These are phyloP conservation scores for Linyphia triangularis DNA, from an alignment of 2,888 invertebrate genomes.

Conservation along the genomic window DNA sequence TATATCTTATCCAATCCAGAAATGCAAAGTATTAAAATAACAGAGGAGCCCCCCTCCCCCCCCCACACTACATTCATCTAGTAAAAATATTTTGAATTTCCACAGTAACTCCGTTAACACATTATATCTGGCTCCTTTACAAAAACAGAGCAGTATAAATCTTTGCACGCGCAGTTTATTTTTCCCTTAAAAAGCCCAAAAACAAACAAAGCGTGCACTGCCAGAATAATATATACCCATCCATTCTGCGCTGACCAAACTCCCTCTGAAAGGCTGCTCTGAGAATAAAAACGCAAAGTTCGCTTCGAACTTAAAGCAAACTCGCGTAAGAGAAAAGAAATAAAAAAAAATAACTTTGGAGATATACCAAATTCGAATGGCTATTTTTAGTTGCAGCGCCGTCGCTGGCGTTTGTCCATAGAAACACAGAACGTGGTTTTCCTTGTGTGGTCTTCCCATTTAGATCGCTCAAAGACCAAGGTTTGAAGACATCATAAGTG, in stretches of 20 bases:
- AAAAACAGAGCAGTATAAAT: conserved; percentile 22
- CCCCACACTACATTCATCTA: background rate
- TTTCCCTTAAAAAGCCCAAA: conserved; percentile 35
- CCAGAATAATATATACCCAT: conserved; percentile 8
- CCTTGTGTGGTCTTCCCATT: too few relatives aligned
- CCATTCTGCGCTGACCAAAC: conserved; percentile 24
- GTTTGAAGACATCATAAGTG: too few relatives aligned
- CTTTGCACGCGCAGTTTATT: conserved; percentile 38
- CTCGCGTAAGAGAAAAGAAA: too few relatives aligned
- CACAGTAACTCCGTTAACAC: conserved; percentile 10
- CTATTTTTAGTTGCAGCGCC: conserved; percentile 44
- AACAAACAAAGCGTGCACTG: conserved; percentile 17
- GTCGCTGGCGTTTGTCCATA: conserved; percentile 24
- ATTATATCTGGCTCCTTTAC: background rate
- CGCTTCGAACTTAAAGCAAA: conserved; percentile 23
- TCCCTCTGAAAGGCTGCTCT: conserved; percentile 11
- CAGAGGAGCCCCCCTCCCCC: background rate
- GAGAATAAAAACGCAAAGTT: background rate
- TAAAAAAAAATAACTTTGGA: too few relatives aligned
- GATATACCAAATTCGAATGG: conserved; percentile 30
- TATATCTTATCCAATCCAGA: background rate
- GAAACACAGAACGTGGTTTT: background rate
- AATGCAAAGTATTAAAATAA: background rate
- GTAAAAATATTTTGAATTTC: conserved; percentile 18
- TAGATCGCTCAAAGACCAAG: too few relatives aligned